A percentile compares a stretch with the other conserved stretches of the same genome.
phyloP scores from a whole-genome alignment of 2,113 vertebrate genomes.

The Syngnathoides biaculeatus region DNA sequence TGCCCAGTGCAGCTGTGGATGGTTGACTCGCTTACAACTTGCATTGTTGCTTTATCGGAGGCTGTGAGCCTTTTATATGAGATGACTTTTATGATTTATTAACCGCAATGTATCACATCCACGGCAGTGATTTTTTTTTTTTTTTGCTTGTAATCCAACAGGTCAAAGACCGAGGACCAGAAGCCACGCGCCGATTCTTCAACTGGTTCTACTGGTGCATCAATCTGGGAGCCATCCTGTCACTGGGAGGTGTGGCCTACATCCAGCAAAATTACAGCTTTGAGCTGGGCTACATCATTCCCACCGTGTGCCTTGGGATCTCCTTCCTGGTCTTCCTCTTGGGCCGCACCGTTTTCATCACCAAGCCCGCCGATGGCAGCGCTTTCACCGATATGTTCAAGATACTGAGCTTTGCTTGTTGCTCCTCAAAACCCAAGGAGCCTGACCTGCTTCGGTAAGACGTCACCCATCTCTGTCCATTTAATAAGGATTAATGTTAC shows the following conservation, averaged over 20 bases:
- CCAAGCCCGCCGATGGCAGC: conserved; percentile 89
- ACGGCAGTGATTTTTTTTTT: background rate
- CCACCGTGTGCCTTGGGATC: conserved; percentile 82
- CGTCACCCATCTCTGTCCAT: conserved; percentile 8
- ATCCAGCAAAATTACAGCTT: conserved; percentile 92
- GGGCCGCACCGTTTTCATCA: conserved; percentile 87
- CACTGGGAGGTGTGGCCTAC: conserved; percentile 89
- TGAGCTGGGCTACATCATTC: conserved; percentile 81
- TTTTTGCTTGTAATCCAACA: conserved; percentile 43
- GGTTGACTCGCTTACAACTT: too few relatives aligned
- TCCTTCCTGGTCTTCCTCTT: conserved; percentile 87
- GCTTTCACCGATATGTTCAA: conserved; percentile 89
- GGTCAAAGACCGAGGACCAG: conserved; percentile 94
- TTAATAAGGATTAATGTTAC: background rate
- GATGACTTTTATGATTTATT: background rate
- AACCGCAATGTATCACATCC: background rate
- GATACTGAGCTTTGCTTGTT: conserved; percentile 81
- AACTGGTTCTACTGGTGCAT: conserved; percentile 99
- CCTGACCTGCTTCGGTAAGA: conserved; percentile 61
- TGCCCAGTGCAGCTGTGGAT: background rate
- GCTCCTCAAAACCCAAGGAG: conserved; percentile 62
- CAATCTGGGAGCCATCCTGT: conserved; percentile 91
- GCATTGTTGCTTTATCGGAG: background rate
- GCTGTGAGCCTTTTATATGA: background rate
- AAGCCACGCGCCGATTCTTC: conserved; percentile 92